A percentile compares a stretch with the other conserved stretches of the same genome.
Conservation (phyloP, 2,113 vertebrate species). For the Fulmarus glacialis region DNA sequence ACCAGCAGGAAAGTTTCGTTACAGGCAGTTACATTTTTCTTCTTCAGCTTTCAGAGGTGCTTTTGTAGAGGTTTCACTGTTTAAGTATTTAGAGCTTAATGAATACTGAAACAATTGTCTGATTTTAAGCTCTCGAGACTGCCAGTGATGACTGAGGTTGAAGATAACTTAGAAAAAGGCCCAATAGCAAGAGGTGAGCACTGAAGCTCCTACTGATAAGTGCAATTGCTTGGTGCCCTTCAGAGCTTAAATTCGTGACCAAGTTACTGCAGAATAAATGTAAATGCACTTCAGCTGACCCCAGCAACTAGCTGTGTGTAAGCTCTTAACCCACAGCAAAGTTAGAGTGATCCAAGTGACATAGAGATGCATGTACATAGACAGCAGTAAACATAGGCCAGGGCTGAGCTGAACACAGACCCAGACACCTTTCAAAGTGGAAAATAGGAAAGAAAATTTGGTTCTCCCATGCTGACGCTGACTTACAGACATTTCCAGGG, state of each 20-base stretch:
- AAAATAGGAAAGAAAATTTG: background rate
- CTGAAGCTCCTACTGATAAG: background rate
- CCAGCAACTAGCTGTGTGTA: background rate
- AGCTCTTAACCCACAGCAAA: background rate
- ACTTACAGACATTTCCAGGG: background rate
- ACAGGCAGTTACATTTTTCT: background rate
- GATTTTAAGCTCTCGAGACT: background rate
- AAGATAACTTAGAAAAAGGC: background rate
- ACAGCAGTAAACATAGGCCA: fast-evolving
- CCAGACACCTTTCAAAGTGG: background rate
- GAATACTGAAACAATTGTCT: background rate
- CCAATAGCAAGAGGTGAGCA: background rate
- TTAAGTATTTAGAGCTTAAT: background rate
- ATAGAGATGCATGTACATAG: background rate
- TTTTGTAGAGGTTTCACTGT: background rate
- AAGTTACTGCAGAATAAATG: background rate
- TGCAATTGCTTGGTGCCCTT: background rate
- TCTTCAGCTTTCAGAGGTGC: background rate
- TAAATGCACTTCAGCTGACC: background rate
- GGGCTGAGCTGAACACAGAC: background rate
- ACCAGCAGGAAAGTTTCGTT: background rate
- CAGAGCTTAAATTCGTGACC: background rate
- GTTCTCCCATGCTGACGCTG: background rate
- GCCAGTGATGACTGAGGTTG: background rate
- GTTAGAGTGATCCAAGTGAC: background rate